phyloP scores from a whole-genome alignment of 2,113 vertebrate species.

The Leucosticte australis region DNA sequence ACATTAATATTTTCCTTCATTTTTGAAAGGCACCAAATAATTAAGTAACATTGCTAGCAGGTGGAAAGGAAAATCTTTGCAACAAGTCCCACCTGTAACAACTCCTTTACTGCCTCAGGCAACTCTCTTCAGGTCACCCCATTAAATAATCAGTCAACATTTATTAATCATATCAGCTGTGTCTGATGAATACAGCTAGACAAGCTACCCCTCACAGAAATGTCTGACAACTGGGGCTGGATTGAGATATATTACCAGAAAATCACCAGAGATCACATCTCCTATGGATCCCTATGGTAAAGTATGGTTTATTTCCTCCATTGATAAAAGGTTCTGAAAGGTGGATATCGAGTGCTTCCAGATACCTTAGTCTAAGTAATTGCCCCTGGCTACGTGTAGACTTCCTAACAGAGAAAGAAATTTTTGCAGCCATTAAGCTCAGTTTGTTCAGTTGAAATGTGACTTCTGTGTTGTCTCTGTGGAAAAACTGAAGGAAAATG shows the following conservation, averaged over 20 bases:
- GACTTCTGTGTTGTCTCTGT: not conserved
- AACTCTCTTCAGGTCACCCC: not conserved
- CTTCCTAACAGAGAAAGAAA: not conserved
- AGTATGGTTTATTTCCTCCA: not conserved
- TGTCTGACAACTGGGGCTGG: not conserved
- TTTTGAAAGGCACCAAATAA: not conserved
- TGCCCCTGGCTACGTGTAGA: not conserved
- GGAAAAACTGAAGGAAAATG: not conserved
- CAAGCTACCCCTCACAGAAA: not conserved
- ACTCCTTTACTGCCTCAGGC: not conserved
- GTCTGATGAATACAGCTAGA: not conserved
- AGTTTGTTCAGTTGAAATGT: not conserved
- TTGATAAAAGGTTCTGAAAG: not conserved
- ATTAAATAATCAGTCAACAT: not conserved
- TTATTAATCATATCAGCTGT: not conserved
- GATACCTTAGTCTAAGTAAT: not conserved
- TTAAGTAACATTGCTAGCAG: not conserved
- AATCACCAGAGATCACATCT: not conserved
- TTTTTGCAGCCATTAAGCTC: not conserved
- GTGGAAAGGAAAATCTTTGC: not conserved
- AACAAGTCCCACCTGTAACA: not conserved
- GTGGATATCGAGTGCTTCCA: not conserved
- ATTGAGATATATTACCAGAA: rapidly evolving
- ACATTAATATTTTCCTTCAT: not conserved
- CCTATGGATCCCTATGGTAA: not conserved